Evolutionary conservation across 2,888 invertebrate genomes (phyloP), one percentile per base, ranked within the genome.

Genomic region (Mellilla xanthometata): DNA sequence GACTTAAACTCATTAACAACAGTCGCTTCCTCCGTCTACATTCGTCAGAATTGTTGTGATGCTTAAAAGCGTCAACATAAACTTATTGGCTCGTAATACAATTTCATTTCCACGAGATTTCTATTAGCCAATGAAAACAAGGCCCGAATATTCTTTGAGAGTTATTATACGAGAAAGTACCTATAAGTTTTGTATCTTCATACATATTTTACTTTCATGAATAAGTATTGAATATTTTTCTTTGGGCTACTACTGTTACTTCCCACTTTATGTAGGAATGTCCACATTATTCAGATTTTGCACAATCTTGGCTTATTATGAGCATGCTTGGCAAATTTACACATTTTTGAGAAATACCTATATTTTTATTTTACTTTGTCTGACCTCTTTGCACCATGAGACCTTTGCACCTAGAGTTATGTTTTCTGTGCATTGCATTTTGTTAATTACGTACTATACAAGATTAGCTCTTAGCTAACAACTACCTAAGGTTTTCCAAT

Each of bases 131-230:
- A 60, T 58, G 56, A 56, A 67, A 65, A 66, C 62, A 66, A 58
- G 49, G 54, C 60, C 40, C 62, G 56, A 70, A 68, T 64, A 63
- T 62, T 49, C 58, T 50, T 60, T 60, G 63, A 67, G 71, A 65
- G 61, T 59, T 70, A 61, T 49, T 62, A 66, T 60, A 51, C n/a
- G n/a, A n/a, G n/a, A n/a, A n/a, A n/a, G n/a, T n/a, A n/a, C n/a
- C n/a, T n/a, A n/a, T n/a, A n/a, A n/a, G 26, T 19, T 36, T 11
- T 45, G 35, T 47, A 29, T 64, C 63, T 72, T 71, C 73, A 75
- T 73, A 73, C 66, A 76, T 75, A 75, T 71, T 77, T 75, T 64
- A 65, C 59, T 67, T 58, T 74, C 72, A 78, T 81, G 77, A 80
- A 81, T 80, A 81, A 72, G 68, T 78, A 75, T 73, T 59, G 62